Percentiles rank a stretch among this genome's conserved stretches.
These are phyloP conservation scores for Pteromalus puparum DNA, from an alignment of 1,140 invertebrate genomes.

Conservation along the genomic window DNA sequence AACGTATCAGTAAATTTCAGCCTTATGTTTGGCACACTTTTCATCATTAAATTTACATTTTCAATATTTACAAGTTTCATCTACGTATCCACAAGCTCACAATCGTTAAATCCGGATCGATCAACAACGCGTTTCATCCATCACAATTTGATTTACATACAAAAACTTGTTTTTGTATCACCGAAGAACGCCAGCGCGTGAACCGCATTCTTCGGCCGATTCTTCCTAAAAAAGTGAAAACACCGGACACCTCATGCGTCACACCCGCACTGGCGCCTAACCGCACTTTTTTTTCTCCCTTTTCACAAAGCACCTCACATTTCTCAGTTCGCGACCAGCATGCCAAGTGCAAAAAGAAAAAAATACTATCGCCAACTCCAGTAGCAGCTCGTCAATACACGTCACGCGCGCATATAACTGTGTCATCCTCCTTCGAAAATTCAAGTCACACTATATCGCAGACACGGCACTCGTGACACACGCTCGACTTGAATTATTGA, in stretches of 20 bases:
- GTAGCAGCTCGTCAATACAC: neutral
- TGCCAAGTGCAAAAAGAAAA: neutral
- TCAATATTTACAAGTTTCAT: too few species aligned
- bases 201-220: neutral
- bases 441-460: neutral
- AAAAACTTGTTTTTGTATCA: neutral
- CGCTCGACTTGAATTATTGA: neutral
- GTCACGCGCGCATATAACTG: neutral
- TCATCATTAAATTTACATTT: too few species aligned
- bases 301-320: neutral
- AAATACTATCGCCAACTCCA: neutral
- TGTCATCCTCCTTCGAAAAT: conserved; percentile 8
- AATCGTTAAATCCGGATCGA: neutral
- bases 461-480: neutral
- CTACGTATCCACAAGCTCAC: too few species aligned
- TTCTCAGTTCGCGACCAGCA: neutral
- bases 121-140: neutral
- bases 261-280: neutral
- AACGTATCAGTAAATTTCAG: too few species aligned
- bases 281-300: neutral
- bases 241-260: neutral
- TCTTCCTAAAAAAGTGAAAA: neutral
- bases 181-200: neutral
- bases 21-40: too few species aligned
- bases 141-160: neutral